Evolutionary conservation across 2,113 vertebrate genomes (phyloP).

Genomic region (Origma solitaria): DNA sequence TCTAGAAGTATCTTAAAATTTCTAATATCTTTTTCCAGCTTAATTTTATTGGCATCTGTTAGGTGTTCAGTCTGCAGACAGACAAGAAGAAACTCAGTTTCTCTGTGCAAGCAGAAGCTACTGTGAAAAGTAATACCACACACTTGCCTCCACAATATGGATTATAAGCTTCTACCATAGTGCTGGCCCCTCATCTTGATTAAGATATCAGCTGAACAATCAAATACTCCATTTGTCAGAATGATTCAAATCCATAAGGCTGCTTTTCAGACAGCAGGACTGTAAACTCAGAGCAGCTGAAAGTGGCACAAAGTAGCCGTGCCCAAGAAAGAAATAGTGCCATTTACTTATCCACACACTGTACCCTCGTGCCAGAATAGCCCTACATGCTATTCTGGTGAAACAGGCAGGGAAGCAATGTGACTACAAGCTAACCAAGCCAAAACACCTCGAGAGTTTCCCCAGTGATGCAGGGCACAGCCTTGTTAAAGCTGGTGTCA

Average conservation of each 20-base stretch:
- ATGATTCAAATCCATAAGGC: neutral
- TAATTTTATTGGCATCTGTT: neutral
- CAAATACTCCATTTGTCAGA: neutral
- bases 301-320: neutral
- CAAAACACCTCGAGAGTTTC: neutral
- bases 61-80: neutral
- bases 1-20: neutral
- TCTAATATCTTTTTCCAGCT: neutral
- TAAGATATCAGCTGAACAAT: neutral
- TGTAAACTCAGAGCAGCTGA: neutral
- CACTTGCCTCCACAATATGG: neutral
- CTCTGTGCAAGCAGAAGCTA: neutral
- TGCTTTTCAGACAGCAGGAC: neutral
- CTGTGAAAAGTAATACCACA: neutral
- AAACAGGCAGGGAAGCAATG: neutral
- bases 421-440: neutral
- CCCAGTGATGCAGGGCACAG: neutral
- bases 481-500: neutral
- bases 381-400: neutral
- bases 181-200: neutral
- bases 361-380: neutral
- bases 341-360: neutral
- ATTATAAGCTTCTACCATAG: neutral
- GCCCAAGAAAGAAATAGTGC: neutral
- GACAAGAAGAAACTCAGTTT: neutral